Evolutionary conservation across 1,140 invertebrate genomes (phyloP).

Genomic region (Aphelenchoides fujianensis): DNA sequence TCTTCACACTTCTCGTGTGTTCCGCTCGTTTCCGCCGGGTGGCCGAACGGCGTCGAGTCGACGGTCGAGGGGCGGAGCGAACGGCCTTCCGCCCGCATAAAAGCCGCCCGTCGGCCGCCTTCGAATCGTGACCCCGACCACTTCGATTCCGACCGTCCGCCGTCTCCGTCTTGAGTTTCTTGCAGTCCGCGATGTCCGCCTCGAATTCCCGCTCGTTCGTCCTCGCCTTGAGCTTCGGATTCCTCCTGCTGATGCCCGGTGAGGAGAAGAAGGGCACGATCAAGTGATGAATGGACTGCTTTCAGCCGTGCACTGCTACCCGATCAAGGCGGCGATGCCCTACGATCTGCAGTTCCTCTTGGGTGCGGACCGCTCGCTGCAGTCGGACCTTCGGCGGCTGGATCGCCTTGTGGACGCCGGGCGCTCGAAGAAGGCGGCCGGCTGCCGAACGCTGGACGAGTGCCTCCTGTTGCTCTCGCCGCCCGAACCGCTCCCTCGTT

Average conservation of each 20-base stretch:
- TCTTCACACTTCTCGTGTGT: too few species aligned
- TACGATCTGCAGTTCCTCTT: not conserved
- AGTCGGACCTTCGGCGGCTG: conserved; percentile 3
- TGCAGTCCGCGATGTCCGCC: not conserved
- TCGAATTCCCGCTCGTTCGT: not conserved
- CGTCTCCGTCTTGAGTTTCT: not conserved
- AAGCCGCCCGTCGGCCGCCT: too few species aligned
- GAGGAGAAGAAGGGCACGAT: too few species aligned
- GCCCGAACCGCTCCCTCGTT: not conserved
- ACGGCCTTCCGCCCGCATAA: too few species aligned
- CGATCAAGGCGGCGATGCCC: conserved; percentile 5
- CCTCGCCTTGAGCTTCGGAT: too few species aligned
- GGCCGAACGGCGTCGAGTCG: too few species aligned
- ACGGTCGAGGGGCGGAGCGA: too few species aligned
- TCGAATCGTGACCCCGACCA: too few species aligned
- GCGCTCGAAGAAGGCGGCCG: not conserved
- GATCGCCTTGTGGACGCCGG: conserved; percentile 1
- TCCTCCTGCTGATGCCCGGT: too few species aligned
- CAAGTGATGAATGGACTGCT: conserved; percentile 4
- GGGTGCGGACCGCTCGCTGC: not conserved
- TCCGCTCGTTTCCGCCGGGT: too few species aligned
- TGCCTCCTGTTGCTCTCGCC: not conserved
- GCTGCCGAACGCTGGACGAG: not conserved
- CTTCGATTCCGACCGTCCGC: too few species aligned
- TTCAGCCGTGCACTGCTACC: conserved; percentile 3